A percentile compares a stretch with the other conserved stretches of the same genome.
These are phyloP conservation scores for Plebejus argus DNA, from an alignment of 2,888 invertebrate genomes.

Conservation along the genomic window DNA sequence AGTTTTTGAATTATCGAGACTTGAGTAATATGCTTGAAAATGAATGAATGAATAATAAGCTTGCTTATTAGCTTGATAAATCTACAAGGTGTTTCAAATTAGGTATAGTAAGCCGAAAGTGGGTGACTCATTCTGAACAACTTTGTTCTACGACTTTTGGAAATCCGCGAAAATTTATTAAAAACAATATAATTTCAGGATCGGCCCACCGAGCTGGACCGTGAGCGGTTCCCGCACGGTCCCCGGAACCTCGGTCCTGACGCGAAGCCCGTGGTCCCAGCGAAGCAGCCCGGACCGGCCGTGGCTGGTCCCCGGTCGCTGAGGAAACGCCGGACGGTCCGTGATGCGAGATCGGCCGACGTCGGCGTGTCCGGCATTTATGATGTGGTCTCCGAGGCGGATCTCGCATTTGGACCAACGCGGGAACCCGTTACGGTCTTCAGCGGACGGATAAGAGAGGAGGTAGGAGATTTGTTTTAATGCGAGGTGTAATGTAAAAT, in stretches of 20 bases:
- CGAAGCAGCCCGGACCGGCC: slow-evolving; percentile 72
- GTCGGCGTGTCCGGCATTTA: slow-evolving; percentile 95
- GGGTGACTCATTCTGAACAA: no score
- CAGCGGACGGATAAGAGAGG: slow-evolving; percentile 92
- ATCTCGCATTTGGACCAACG: slow-evolving; percentile 93
- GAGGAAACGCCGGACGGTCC: slow-evolving; percentile 83
- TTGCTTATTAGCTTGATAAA: no score
- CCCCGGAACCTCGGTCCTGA: slow-evolving; percentile 83
- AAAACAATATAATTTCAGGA: slow-evolving; percentile 53
- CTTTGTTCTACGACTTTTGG: no score
- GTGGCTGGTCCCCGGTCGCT: slow-evolving; percentile 77
- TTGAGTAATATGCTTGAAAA: no score
- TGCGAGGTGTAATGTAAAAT: no score
- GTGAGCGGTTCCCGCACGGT: slow-evolving; percentile 90
- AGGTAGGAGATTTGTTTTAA: slow-evolving; percentile 59
- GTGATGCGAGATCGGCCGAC: slow-evolving; percentile 90
- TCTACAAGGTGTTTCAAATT: no score
- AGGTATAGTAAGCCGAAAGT: no score
- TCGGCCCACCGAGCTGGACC: slow-evolving; percentile 77
- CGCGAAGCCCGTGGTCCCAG: slow-evolving; percentile 77
- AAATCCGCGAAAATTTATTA: no score
- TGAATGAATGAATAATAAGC: no score
- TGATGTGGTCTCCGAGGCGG: slow-evolving; percentile 95
- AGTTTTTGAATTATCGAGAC: no score
- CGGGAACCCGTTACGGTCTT: slow-evolving; percentile 92